Evolutionary conservation across 53 echinoderm and acorn worm genomes (phyloP), one percentile per base, ranked within the genome.

Genomic region (Arbacia lixula): DNA sequence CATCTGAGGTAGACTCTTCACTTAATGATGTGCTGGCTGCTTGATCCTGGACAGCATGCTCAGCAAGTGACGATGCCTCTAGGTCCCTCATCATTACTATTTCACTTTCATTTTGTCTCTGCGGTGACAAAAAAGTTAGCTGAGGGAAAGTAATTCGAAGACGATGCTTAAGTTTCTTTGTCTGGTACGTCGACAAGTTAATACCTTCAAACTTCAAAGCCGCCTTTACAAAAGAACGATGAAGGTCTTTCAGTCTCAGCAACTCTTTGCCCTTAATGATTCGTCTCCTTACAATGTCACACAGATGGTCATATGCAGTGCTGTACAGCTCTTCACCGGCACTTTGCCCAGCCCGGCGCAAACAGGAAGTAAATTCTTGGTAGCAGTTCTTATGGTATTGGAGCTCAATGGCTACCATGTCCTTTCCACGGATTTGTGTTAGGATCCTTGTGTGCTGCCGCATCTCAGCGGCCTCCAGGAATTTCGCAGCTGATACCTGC

Each of bases 361-460:
- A 16, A 68, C 68, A 68, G 20, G n/a, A 22, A 6, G 29, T 29
- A n/a, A 35, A 88, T 2, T 83, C 66, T 30, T 34, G 71, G 20
- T 84, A 88, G 71, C 88, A 88, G 10, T 5, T 12, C 16, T 39
- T 28, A 32, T 88, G 83, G 20, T 88, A 84, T 56, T 67, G 85
- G 16, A 84, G 60, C 49, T 89, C 85, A n/a, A 84, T 85, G 9
- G 85, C 85, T 38, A 89, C 89, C 84, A 84, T 53, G 33, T 89
- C 85, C 68, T 85, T 67, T 29, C 71, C 73, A 24, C 54, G 43
- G 38, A 89, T 89, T 29, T 76, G 84, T 17, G 32, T 39, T 1
- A 87, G 80, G 30, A 87, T 87, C 10, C 68, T 51, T 68, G 42
- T 20, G 5, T 88, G 68, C 27, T 55, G 17, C 52, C 65, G 38